phyloP scores from a whole-genome alignment of 2,888 invertebrate species.

The Sympetrum striolatum region DNA sequence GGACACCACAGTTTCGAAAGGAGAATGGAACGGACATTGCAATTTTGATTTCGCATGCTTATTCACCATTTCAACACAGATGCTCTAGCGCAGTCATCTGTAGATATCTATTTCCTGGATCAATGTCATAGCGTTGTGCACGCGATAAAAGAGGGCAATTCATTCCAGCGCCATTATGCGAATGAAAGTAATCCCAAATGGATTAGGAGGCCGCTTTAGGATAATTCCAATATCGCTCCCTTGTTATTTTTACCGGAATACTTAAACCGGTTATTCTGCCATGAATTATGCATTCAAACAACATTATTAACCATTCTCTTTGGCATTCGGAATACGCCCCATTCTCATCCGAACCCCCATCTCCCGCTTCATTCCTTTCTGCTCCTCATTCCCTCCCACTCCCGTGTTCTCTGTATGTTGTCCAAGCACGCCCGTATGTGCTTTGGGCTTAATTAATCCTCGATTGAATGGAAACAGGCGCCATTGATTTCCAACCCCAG shows the following conservation, averaged over 20 bases:
- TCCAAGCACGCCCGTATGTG: slow-evolving; percentile 42
- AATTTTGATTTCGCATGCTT: no score
- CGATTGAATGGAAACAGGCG: slow-evolving; percentile 43
- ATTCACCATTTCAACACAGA: no score
- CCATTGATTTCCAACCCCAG: slow-evolving; percentile 37
- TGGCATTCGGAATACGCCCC: neutral
- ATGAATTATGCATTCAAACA: neutral
- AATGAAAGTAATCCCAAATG: no score
- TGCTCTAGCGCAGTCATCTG: no score
- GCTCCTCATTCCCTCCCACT: neutral
- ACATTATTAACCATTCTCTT: slow-evolving; percentile 35
- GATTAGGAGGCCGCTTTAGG: no score
- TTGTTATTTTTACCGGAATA: neutral
- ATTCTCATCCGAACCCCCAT: neutral
- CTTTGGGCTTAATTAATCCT: slow-evolving; percentile 41
- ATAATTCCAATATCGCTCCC: neutral
- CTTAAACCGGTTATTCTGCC: slow-evolving; percentile 1
- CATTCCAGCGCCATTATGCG: no score
- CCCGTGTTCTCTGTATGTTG: slow-evolving; percentile 1
- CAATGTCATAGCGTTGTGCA: no score
- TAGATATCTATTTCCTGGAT: no score
- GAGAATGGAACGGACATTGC: no score
- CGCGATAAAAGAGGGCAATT: no score
- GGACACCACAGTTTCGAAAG: no score
- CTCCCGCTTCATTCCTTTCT: neutral